Base-by-base conservation (phyloP, 2,113 vertebrate genomes). In the Epinephelus moara region DNA sequence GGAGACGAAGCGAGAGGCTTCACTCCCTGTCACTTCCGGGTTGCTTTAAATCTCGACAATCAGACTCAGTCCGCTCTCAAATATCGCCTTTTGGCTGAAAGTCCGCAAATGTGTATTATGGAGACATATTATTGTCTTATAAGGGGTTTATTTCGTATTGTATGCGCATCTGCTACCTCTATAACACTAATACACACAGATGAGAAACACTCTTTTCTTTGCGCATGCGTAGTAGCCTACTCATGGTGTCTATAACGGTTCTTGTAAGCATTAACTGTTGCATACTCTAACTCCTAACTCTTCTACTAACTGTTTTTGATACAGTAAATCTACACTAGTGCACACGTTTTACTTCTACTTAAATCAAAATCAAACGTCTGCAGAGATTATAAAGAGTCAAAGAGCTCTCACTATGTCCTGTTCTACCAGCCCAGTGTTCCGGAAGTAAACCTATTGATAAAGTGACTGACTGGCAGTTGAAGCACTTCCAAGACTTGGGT, bases 21-120 rank as follows among this genome's bases (percentile, higher is more conserved):
- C 86, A 13, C 72, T 3, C 59, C 70, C 23, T 1, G 2, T 49
- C 12, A 89, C 81, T 90, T 92, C 92, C 89, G 90, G 0, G 7
- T 91, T 59, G 79, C 80, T 67, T 40, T 57, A 76, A 86, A 77
- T 69, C 64, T 53, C 6, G 21, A 55, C 56, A 37, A 19, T 1
- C 0, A 17, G 23, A 67, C 10, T 57, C 15, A 37, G 33, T 8
- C 42, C 42, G 42, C 8, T 45, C 10, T 9, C 2, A 45, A 10
- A 2, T 12, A 45, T 8, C 42, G 6, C n/a, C 7, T 60, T 23
- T 52, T 21, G 9, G 0, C 1, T 52, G 0, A 1, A 7, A 13
- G 3, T 61, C 14, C 2, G 0, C 0, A 18, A 47, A 2, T 0
- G 4, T 5, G 1, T 52, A 33, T 25, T 1, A 12, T 0, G 4